Evolutionary conservation across 2,797 vertebrate species (phyloP), one percentile per base, ranked within the genome.

Genomic region (Alosa sapidissima): DNA sequence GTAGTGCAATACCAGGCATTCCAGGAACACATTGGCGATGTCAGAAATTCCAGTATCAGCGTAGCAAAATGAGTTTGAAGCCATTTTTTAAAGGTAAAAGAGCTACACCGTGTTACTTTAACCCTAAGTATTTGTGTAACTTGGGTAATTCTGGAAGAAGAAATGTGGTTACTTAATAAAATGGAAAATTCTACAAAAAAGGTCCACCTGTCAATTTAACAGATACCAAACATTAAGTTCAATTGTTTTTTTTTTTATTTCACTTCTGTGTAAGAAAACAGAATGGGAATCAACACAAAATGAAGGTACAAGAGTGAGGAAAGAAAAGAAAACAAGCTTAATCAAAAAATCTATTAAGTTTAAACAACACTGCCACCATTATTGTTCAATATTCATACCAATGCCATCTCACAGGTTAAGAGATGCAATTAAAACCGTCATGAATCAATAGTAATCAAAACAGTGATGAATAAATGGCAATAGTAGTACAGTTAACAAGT

Each of bases 401-500:
- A 95, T 93, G 94, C 91, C 94, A 95, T 94, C 90, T 94, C 91
- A 88, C 89, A 91, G 75, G 91, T 91, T 92, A 88, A 92, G 89
- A 90, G 91, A 94, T 93, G 94, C 93, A 92, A 93, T 94, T 93
- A 89, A 93, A 95, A 94, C 92, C 89, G 92, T 93, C 93, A 94
- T 94, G 92, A 92, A 94, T 93, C 91, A 94, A 94, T 93, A 94
- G 93, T 94, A 95, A 94, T 94, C 89, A 94, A 94, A 95, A 95
- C 93, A 92, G 94, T 94, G 94, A 95, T 95, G 93, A 95, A 89
- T 95, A 95, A 94, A 93, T 93, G 94, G 89, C 86, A 90, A 92
- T 94, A 95, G 95, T 95, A 95, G 95, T 94, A 95, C 94, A 95
- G 94, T 95, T 95, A 95, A 95, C 93, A 94, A 94, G 95, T 95